Base-by-base conservation (phyloP, 2,888 invertebrate genomes). In the Andrena bucephala region DNA sequence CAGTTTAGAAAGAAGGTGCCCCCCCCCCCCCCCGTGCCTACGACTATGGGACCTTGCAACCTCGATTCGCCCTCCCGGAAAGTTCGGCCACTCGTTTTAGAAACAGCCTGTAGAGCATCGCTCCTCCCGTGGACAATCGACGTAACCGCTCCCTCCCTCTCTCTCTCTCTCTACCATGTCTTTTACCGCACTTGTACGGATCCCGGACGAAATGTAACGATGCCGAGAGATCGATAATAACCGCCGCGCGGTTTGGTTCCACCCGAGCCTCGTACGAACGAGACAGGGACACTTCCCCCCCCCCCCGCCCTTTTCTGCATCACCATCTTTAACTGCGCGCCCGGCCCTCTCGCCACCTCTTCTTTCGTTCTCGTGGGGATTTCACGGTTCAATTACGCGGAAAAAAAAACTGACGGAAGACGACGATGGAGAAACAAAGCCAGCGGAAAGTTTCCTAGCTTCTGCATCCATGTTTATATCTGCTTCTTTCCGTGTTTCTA, bases 151-250 rank as follows among this genome's bases (percentile, higher is more conserved):
- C 76, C 74, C 79, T 67, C 66, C 27, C 29, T 5, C 62, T 42
- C 79, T 13, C 62, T 54, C 36, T 54, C 52, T 27, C 68, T 62
- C 67, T n/a, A 16, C 57, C 73, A 71, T 78, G 59, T 78, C 72
- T 78, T 81, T 84, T 73, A 65, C 79, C 85, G 80, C 85, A 88
- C 85, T 86, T 88, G 82, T 86, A 86, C 83, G 83, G 81, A 85
- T 88, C 79, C 83, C 83, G 81, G 81, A 83, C 85, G 84, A 88
- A 87, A 85, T 85, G 85, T 85, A 88, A 88, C 87, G 89, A 84
- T 84, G 85, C 81, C 76, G 76, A 80, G 87, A 89, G 87, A 89
- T 89, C 88, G 89, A 89, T 89, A 85, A 87, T 89, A 89, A 89
- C 85, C 85, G 80, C 86, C 85, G 83, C 57, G 24, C 73, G 84